phyloP scores from a whole-genome alignment of 2,888 invertebrate genomes.

The Therioaphis trifolii region DNA sequence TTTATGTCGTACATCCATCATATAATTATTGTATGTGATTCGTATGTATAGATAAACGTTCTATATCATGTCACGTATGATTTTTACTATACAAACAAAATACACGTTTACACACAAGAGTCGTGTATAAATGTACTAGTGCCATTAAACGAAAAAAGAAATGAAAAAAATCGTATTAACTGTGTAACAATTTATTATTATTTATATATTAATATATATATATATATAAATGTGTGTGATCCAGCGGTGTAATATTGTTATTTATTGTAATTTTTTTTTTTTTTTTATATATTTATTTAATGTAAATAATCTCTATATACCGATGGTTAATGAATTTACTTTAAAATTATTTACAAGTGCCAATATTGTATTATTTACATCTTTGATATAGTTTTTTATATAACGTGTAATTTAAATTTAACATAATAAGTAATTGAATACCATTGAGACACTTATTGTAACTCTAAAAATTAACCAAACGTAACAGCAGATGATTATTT shows the following conservation, averaged over 20 bases:
- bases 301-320: slow-evolving; percentile 52
- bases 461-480: slow-evolving; percentile 56
- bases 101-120: not conserved
- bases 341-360: slow-evolving; percentile 56
- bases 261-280: slow-evolving; percentile 59
- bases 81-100: not conserved
- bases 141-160: slow-evolving; percentile 55
- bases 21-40: no score
- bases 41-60: no score
- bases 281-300: slow-evolving; percentile 50
- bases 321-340: slow-evolving; percentile 45
- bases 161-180: slow-evolving; percentile 43
- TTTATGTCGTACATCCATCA: no score
- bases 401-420: slow-evolving; percentile 60
- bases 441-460: slow-evolving; percentile 56
- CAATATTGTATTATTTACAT: slow-evolving; percentile 61
- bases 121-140: slow-evolving; percentile 33
- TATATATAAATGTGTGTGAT: slow-evolving; percentile 24
- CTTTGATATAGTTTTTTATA: slow-evolving; percentile 40
- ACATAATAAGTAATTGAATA: slow-evolving; percentile 52
- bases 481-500: slow-evolving; percentile 60
- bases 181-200: slow-evolving; percentile 23
- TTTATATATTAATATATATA: not conserved
- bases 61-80: not conserved
- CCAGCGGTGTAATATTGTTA: slow-evolving; percentile 49